These are phyloP conservation scores for Rhabditoides inermis DNA, from an alignment of 2,888 invertebrate species.

Conservation along the genomic window DNA sequence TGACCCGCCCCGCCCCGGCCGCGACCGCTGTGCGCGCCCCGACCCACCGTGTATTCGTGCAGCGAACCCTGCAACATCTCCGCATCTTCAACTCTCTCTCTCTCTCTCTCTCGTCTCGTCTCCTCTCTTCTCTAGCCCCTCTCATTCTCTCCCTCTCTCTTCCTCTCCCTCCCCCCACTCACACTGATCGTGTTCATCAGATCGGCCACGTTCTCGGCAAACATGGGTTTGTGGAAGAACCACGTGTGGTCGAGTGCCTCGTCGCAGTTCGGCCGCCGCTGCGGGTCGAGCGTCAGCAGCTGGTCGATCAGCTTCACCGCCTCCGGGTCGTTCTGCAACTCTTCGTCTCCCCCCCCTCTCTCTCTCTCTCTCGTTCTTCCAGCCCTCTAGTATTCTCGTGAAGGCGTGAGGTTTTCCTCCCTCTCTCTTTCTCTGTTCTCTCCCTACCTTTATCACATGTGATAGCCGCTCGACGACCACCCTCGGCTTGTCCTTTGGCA, in stretches of 20 bases:
- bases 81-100: too few relatives aligned
- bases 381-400: too few relatives aligned
- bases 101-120: too few relatives aligned
- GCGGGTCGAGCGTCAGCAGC: conserved; percentile 80
- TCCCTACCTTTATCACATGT: conserved; percentile 57
- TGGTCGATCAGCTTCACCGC: conserved; percentile 88
- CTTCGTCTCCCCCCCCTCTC: conserved; percentile 81
- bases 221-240: conserved; percentile 96
- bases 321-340: conserved; percentile 55
- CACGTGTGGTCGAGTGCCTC: conserved; percentile 83
- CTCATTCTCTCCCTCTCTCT: too few relatives aligned
- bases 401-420: too few relatives aligned
- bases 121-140: not conserved
- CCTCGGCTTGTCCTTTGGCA: conserved; percentile 7
- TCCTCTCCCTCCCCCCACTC: not conserved
- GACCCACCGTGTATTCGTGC: conserved; percentile 48
- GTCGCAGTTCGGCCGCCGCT: conserved; percentile 77
- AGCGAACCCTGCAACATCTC: conserved; percentile 23
- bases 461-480: conserved; percentile 1
- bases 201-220: conserved; percentile 57
- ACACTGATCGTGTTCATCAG: conserved; percentile 28
- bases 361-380: too few relatives aligned
- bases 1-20: conserved; percentile 3
- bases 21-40: conserved; percentile 34
- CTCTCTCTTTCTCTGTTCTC: too few relatives aligned